Conservation (phyloP, 2,113 vertebrate genomes). For the Macaca fascicularis region DNA sequence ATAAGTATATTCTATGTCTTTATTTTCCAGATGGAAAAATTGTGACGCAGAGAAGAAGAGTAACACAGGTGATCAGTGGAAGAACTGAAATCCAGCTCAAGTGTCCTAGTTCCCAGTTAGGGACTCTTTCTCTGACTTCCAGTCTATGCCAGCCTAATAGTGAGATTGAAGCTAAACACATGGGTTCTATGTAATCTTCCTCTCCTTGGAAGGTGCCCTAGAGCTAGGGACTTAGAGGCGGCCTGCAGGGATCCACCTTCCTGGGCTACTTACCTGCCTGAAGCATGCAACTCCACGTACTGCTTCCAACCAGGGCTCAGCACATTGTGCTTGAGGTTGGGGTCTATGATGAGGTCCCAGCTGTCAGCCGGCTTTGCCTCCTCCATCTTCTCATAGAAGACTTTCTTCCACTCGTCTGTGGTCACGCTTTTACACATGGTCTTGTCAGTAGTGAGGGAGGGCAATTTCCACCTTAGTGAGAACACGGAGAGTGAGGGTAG, state of each 20-base stretch:
- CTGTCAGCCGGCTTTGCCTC: slow-evolving; percentile 62
- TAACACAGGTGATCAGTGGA: neutral
- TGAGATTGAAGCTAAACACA: neutral
- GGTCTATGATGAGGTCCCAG: slow-evolving; percentile 78
- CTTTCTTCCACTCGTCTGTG: slow-evolving; percentile 74
- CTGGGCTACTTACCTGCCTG: slow-evolving; percentile 76
- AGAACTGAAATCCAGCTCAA: neutral
- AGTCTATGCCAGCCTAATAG: neutral
- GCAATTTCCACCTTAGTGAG: slow-evolving; percentile 58
- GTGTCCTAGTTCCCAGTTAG: neutral
- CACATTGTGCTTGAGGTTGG: slow-evolving; percentile 71
- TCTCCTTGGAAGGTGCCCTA: neutral
- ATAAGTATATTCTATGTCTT: neutral
- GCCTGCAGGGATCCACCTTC: neutral
- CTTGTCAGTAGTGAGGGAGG: slow-evolving; percentile 40
- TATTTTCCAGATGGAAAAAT: neutral
- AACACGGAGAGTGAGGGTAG: slow-evolving; percentile 60
- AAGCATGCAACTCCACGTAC: slow-evolving; percentile 70
- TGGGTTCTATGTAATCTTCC: neutral
- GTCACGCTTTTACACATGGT: slow-evolving; percentile 79
- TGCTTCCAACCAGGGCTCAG: slow-evolving; percentile 80
- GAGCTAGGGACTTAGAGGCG: neutral
- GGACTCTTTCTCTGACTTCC: neutral
- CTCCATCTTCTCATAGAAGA: slow-evolving; percentile 79
- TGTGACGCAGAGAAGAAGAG: neutral